phyloP scores from a whole-genome alignment of 2,888 invertebrate genomes.

The Yponomeuta malinellus region DNA sequence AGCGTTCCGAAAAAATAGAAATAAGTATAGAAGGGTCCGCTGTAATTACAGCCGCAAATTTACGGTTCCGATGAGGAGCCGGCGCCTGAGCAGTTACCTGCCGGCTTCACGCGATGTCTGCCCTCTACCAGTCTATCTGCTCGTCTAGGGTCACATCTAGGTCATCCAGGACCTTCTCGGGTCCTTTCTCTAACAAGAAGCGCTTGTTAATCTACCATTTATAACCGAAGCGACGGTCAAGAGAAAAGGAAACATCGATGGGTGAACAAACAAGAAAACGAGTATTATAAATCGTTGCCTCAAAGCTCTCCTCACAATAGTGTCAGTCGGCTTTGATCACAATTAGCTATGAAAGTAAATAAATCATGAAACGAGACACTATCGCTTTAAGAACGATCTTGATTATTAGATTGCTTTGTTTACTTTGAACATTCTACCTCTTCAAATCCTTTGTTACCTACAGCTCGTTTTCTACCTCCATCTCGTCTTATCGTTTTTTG shows the following conservation, averaged over 20 bases:
- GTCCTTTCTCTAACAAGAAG: neutral
- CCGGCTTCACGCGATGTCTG: constrained; percentile 51
- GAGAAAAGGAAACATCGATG: constrained; percentile 11
- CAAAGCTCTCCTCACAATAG: constrained; percentile 37
- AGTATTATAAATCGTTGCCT: constrained; percentile 32
- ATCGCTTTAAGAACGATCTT: constrained; percentile 39
- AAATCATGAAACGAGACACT: constrained; percentile 47
- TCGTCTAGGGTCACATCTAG: constrained; percentile 22
- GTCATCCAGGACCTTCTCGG: constrained; percentile 19
- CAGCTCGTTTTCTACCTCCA: constrained; percentile 1
- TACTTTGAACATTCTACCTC: constrained; percentile 16
- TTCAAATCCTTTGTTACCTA: constrained; percentile 9
- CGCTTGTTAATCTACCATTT: neutral
- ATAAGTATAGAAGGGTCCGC: constrained; percentile 76
- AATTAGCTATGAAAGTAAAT: constrained; percentile 57
- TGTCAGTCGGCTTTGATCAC: constrained; percentile 45
- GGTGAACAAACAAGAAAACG: constrained; percentile 9
- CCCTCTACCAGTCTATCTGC: constrained; percentile 27
- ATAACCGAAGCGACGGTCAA: constrained; percentile 7
- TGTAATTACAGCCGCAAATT: constrained; percentile 75
- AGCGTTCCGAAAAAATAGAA: constrained; percentile 70
- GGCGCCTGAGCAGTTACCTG: constrained; percentile 67
- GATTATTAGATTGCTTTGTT: constrained; percentile 42
- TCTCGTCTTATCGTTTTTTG: constrained; percentile 9
- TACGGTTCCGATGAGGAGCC: constrained; percentile 65